Base-by-base conservation (phyloP, 1,140 invertebrate species). In the Bombus fervidus region DNA sequence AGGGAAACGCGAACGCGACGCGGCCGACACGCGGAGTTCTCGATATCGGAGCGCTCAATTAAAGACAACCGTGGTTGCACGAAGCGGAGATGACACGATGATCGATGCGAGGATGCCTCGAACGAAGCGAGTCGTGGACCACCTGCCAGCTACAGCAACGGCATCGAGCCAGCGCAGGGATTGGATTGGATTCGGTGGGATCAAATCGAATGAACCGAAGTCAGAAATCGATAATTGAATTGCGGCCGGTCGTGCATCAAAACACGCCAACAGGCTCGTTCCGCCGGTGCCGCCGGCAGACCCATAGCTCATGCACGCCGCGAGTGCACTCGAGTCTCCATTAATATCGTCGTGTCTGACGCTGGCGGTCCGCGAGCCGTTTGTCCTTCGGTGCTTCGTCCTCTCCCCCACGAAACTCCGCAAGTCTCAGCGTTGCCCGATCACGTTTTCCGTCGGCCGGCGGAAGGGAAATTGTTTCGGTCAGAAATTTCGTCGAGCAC, bases 141-240 rank as follows among this genome's bases (percentile, higher is more conserved):
- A 72, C 18, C 31, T 75, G 74, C 31, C 74, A 75, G 41, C 39
- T 31, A n/a, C 72, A 73, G 69, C 69, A 13, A 25, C 71, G n/a
- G 28, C 53, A 28, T 12, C 41, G 31, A 28, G 43, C 59, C 37
- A 37, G 28, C 34, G 47, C 25, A 34, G 71, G 15, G 37, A 31
- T 47, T 71, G 43, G 39, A 47, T 86, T 77, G 76, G 62, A 85
- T 82, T 78, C 80, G 69, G 37, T 68, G 57, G 59, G 75, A 81
- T 66, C 47, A 71, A 79, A 86, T 80, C 69, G 64, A 34, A 79
- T 81, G 41, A 34, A 81, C 57, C 78, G 28, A 88, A 81, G 81
- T 83, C 47, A 37, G 77, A 66, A 68, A 83, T 91, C 84, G 68
- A 88, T 88, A 89, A 86, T 39, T 69, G 81, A 81, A 75, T 80